These are phyloP conservation scores for Porites lobata DNA, from an alignment of 92 coral and sea anemone species.

Conservation along the genomic window DNA sequence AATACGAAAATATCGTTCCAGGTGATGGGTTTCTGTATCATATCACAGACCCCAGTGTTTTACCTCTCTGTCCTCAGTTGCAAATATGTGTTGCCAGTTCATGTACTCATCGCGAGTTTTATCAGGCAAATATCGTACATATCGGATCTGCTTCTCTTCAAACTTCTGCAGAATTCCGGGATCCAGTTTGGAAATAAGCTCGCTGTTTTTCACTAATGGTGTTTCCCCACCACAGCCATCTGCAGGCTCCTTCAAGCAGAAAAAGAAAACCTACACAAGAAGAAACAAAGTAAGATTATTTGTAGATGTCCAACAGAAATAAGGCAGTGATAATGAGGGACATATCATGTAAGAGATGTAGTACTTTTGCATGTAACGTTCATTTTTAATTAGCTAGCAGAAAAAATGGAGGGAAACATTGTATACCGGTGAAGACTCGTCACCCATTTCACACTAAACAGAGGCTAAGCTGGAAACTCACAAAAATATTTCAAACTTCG, in stretches of 20 bases:
- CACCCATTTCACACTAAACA: no score
- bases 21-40: no score
- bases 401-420: no score
- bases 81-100: conserved; percentile 13
- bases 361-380: no score
- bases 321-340: neutral
- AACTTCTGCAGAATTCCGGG: conserved; percentile 58
- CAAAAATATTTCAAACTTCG: no score
- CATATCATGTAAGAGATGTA: no score
- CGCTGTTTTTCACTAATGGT: conserved; percentile 58
- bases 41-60: no score
- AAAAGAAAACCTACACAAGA: conserved; percentile 42
- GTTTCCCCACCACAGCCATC: conserved; percentile 79
- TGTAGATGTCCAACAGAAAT: neutral
- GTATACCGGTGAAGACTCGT: no score
- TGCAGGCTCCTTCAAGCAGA: conserved; percentile 52
- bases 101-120: neutral
- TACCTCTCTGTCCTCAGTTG: conserved; percentile 16
- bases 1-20: no score
- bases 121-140: conserved; percentile 58
- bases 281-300: neutral
- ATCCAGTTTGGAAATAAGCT: conserved; percentile 59
- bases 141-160: conserved; percentile 61
- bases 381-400: no score
- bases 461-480: no score